Evolutionary conservation across 2,888 invertebrate species (phyloP).

Genomic region (Ptychoptera contaminata): DNA sequence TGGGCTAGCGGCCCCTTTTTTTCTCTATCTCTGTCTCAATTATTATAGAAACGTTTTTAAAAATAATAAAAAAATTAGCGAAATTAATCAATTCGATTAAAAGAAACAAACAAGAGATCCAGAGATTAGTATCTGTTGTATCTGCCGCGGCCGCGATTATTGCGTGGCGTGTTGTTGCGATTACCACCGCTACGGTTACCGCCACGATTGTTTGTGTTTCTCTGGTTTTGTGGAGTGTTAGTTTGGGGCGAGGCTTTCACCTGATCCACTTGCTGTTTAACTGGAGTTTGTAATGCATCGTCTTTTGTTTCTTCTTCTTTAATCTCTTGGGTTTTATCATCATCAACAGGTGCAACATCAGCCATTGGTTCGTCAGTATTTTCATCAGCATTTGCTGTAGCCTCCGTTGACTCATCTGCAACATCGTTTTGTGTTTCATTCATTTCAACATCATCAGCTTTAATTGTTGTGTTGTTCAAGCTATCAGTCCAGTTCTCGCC

Average conservation of each 20-base stretch:
- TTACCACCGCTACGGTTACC: slow-evolving; percentile 18
- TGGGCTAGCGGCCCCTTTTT: too few species aligned
- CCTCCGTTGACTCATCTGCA: slow-evolving; percentile 20
- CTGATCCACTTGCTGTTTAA: slow-evolving; percentile 36
- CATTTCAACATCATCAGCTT: slow-evolving; percentile 8
- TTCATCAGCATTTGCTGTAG: slow-evolving; percentile 15
- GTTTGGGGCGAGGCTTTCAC: slow-evolving; percentile 24
- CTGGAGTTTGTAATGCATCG: slow-evolving; percentile 20
- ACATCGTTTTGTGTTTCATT: slow-evolving; percentile 17
- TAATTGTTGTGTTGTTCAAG: neutral
- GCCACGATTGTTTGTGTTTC: slow-evolving; percentile 1
- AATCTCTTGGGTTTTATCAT: slow-evolving; percentile 19
- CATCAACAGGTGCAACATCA: slow-evolving; percentile 18
- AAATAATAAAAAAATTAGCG: neutral
- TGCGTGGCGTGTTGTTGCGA: neutral
- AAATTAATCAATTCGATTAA: neutral
- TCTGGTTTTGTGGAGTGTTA: neutral
- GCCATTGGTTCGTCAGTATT: slow-evolving; percentile 13
- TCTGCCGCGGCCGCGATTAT: slow-evolving; percentile 24
- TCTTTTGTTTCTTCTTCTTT: slow-evolving; percentile 17
- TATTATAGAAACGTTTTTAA: neutral
- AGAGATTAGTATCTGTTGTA: slow-evolving; percentile 25
- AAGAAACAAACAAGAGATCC: neutral
- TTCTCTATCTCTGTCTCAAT: too few species aligned
- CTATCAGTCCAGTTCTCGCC: too few species aligned